Base-by-base conservation (phyloP, 2,888 invertebrate species). In the Shargacucullia verbasci region DNA sequence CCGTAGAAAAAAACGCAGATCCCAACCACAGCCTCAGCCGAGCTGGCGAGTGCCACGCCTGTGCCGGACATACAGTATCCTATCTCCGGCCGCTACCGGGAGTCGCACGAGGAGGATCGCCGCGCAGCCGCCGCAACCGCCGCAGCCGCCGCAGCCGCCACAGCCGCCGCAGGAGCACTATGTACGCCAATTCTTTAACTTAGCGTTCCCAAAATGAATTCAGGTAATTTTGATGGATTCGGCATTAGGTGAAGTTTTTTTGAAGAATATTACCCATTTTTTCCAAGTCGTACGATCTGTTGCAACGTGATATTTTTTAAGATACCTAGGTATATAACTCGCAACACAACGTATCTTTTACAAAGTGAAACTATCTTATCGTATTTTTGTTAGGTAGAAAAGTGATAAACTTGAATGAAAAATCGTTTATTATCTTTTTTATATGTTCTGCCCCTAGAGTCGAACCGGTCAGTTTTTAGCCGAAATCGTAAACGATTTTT, bases 41-140 rank as follows among this genome's bases (percentile, higher is more conserved):
- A 64, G 49, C 41, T 72, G 76, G 63, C 76, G 66, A 29, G 77
- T 81, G 56, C 81, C 86, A 40, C 83, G 83, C 12, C 70, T 75
- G 14, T 83, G 84, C 55, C 81, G 77, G 38, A 81, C 81, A 15
- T 68, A 68, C 49, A 79, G 76, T 63, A 29, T 61, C 13, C 54
- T 71, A 45, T 25, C 57, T 33, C 48, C 61, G 11, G 38, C 50
- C 11, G 29, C 56, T 12, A n/a, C 50, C 14, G 38, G 59, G n/a
- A 56, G 48, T 7, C 31, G 10, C 27, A 29, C n/a, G 31, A 31
- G 20, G 9, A 37, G 14, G 33, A 25, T 5, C 35, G 38, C 31
- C 11, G 39, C 45, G 25, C 45, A 46, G 10, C 40, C 11, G 34
- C 46, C 41, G 47, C 41, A 44, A 20, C 48, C 29, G 34, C 29